Evolutionary conservation across 2,113 vertebrate genomes (phyloP).

Genomic region (Brachypteracias leptosomus): DNA sequence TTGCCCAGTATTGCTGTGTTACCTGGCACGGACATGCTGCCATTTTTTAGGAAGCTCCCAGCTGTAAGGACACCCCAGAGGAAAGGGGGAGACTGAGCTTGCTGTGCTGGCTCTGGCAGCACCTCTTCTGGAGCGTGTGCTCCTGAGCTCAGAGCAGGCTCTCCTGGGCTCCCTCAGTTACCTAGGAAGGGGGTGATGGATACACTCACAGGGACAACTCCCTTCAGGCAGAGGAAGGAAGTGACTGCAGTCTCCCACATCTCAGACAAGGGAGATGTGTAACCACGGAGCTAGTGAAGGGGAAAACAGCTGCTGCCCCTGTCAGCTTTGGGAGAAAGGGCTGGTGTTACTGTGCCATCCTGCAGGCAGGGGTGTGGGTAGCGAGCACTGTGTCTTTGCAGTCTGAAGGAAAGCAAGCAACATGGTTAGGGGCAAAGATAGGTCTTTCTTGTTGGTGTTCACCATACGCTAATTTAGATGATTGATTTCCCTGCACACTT

Average conservation of each 20-base stretch:
- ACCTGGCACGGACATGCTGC: neutral
- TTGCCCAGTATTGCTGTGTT: neutral
- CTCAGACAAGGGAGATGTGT: neutral
- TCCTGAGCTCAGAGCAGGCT: neutral
- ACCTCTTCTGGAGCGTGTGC: neutral
- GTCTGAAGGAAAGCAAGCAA: neutral
- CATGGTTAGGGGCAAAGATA: neutral
- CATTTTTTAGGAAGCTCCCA: fast-evolving
- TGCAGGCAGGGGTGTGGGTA: neutral
- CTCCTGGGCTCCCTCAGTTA: neutral
- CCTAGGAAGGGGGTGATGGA: neutral
- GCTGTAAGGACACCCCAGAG: neutral
- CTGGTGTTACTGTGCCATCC: neutral
- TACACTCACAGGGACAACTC: neutral
- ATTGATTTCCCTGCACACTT: neutral
- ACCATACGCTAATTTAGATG: neutral
- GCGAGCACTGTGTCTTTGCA: neutral
- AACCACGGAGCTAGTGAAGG: neutral
- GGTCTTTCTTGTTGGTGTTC: neutral
- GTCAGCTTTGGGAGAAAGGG: neutral
- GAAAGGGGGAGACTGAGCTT: neutral
- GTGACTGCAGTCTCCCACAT: neutral
- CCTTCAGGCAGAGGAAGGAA: neutral
- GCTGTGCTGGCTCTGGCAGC: neutral
- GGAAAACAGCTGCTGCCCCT: neutral